Base-by-base conservation (phyloP, 2,113 vertebrate species). In the Tachysurus fulvidraco region DNA sequence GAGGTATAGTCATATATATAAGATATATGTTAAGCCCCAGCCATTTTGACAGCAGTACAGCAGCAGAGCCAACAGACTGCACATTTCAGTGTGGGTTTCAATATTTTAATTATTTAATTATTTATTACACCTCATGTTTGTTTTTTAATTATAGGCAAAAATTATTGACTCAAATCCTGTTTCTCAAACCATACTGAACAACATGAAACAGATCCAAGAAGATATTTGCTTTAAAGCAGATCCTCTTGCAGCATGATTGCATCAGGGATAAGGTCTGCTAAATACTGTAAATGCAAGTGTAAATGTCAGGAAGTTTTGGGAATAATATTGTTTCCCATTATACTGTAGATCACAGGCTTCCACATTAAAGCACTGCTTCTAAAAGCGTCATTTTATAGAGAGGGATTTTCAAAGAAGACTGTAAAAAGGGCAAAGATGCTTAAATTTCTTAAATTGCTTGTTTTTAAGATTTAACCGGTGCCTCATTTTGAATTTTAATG, bases 61-160 rank as follows among this genome's bases (percentile, higher is more conserved):
- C 57, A 83, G 62, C 62, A 83, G 46, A 54, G 62, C n/a, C 36
- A 69, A 8, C 30, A 74, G 71, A 76, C 23, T 76, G 73, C 23
- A n/a, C 44, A 8, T 76, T 76, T 74, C 67, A 59, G 21, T 41
- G 55, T 41, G 46, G 19, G 9, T 81, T 44, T 81, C 5, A n/a
- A n/a, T n/a, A n/a, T n/a, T n/a, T n/a, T n/a, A n/a, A n/a, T n/a
- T n/a, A n/a, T n/a, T n/a, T n/a, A n/a, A n/a, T n/a, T n/a, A n/a
- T n/a, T n/a, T n/a, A n/a, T n/a, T 21, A 9, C 17, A 71, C 25
- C 9, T 3, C 11, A 28, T 36, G 2, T 36, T 71, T 36, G 7
- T 44, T 41, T 17, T 67, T 69, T 36, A 16, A 73, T 73, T 71
- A 74, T 10, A 25, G 44, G 9, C 73, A 44, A 50, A n/a, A 76